Evolutionary conservation across 1,140 invertebrate species (phyloP), one percentile per base, ranked within the genome.

Genomic region (Drosophila melanogaster): DNA sequence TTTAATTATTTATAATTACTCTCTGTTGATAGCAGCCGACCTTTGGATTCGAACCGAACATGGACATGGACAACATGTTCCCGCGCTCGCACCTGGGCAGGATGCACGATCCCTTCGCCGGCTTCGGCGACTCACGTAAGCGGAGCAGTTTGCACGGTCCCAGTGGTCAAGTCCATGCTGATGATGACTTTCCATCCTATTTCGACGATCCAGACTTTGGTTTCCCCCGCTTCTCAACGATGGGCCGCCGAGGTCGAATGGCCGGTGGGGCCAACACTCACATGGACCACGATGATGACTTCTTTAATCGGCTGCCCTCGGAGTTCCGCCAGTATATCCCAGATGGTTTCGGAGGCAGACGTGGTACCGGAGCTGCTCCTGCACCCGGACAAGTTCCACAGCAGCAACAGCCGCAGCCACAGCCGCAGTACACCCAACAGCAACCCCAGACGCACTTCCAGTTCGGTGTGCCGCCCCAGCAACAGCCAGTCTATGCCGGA

Each of bases 311-410:
- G 73, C 93, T 94, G 77, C 93, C 94, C 40, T 91, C 93, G 71
- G 94, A 94, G 80, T 94, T 94, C 79, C 93, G 94, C 76, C 93
- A 94, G 67, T 94, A 94, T 69, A 93, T 94, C 74, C 94, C 94
- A 8, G 58, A 93, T 78, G 74, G 93, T 90, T 93, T 94, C 92
- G 93, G 93, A 76, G 84, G 87, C 79, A 71, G 92, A 91, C 83
- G 94, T 85, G 86, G 49, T 6, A 85, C 85, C 56, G 71, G 62
- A n/a, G 85, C 90, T 6, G 15, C 43, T 41, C 43, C 30, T 11
- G 46, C 22, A 1, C 10, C 50, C 58, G 49, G 64, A 11, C 59
- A 64, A 35, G 93, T 92, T 79, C 83, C 91, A 43, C 75, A 70
- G 15, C 71, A 53, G 24, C 65, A 44, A 37, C 40, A 50, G 40